Conservation (phyloP, 2,888 invertebrate genomes). For the Galerucella pusilla region DNA sequence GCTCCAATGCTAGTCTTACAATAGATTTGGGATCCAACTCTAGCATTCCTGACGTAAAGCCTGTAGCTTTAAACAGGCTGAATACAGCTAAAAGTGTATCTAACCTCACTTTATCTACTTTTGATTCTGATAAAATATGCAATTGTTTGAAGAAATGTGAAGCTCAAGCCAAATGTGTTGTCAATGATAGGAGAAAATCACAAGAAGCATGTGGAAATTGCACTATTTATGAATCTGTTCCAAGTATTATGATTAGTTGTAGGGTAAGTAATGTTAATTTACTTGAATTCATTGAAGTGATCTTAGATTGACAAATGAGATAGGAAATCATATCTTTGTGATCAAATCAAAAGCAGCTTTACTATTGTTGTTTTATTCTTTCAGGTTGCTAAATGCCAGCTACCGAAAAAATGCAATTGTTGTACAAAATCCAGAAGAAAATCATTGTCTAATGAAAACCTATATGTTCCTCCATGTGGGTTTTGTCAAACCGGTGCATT, state of each 20-base stretch:
- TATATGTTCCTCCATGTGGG: slow-evolving; percentile 66
- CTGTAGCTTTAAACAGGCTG: slow-evolving; percentile 63
- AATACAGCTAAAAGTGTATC: slow-evolving; percentile 69
- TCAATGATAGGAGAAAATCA: slow-evolving; percentile 54
- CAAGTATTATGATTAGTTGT: slow-evolving; percentile 55
- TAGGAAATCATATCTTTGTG: not conserved
- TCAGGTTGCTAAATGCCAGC: slow-evolving; percentile 28
- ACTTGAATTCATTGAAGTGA: not conserved
- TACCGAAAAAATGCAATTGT: slow-evolving; percentile 53
- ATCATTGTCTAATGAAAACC: slow-evolving; percentile 72
- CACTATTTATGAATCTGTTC: slow-evolving; percentile 61
- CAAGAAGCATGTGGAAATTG: slow-evolving; percentile 62
- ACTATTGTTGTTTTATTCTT: not conserved
- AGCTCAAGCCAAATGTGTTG: slow-evolving; percentile 40
- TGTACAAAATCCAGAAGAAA: slow-evolving; percentile 64
- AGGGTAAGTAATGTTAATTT: slow-evolving; percentile 31
- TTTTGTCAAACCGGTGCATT: slow-evolving; percentile 63
- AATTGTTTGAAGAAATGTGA: slow-evolving; percentile 53
- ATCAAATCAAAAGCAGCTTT: not conserved
- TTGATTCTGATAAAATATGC: slow-evolving; percentile 56
- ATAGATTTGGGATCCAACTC: slow-evolving; percentile 75
- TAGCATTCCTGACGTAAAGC: slow-evolving; percentile 61
- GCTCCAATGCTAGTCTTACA: slow-evolving; percentile 91
- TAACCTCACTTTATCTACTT: slow-evolving; percentile 62
- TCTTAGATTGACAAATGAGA: not conserved